Conservation (phyloP, 2,888 invertebrate species). For the Cheilosia vernalis region DNA sequence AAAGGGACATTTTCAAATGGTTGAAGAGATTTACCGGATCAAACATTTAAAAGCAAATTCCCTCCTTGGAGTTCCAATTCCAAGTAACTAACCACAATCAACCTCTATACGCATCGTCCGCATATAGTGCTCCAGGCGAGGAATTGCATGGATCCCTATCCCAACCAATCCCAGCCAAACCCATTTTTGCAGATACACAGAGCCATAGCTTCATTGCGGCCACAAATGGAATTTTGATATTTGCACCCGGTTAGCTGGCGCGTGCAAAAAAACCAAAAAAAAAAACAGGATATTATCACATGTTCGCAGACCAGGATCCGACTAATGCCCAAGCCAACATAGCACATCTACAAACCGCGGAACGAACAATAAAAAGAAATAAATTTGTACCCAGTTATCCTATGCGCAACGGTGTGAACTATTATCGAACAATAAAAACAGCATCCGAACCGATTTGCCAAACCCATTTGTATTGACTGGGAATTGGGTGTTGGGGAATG, state of each 20-base stretch:
- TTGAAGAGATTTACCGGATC: slow-evolving; percentile 43
- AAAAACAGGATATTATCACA: slow-evolving; percentile 51
- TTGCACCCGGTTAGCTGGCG: slow-evolving; percentile 32
- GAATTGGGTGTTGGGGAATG: slow-evolving; percentile 18
- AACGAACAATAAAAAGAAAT: slow-evolving; percentile 71
- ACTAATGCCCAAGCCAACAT: slow-evolving; percentile 59
- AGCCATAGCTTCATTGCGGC: slow-evolving; percentile 14
- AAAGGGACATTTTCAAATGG: slow-evolving; percentile 13
- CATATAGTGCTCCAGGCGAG: not conserved
- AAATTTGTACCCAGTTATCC: slow-evolving; percentile 71
- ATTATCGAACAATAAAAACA: slow-evolving; percentile 74
- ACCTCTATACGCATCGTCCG: slow-evolving; percentile 46
- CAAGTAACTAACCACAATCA: slow-evolving; percentile 46
- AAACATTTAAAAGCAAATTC: slow-evolving; percentile 52
- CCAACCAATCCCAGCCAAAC: not conserved
- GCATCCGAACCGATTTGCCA: slow-evolving; percentile 71
- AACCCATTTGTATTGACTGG: slow-evolving; percentile 69
- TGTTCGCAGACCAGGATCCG: slow-evolving; percentile 55
- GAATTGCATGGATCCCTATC: slow-evolving; percentile 25
- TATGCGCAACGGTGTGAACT: slow-evolving; percentile 69
- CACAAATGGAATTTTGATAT: slow-evolving; percentile 65
- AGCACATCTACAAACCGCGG: slow-evolving; percentile 44
- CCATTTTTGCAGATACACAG: slow-evolving; percentile 11
- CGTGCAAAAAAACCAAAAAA: slow-evolving; percentile 14
- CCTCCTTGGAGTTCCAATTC: slow-evolving; percentile 1